Evolutionary conservation across 2,113 vertebrate species (phyloP), one percentile per base, ranked within the genome.

Genomic region (Crotalus viridis): DNA sequence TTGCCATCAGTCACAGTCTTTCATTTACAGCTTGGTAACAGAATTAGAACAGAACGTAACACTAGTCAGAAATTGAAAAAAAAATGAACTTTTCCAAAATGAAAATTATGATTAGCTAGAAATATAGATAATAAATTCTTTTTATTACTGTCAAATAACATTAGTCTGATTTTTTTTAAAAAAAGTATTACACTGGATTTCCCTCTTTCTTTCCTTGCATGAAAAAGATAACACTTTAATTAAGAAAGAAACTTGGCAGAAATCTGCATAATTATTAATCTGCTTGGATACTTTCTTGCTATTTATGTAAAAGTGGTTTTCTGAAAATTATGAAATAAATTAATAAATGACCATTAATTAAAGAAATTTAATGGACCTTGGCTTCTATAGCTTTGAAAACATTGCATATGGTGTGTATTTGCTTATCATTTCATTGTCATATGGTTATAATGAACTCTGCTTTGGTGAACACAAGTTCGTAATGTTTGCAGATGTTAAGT

Each of bases 281-380:
- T 95, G 56, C 5, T 90, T 93, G 90, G 64, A 54, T 33, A 74
- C 91, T 95, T 97, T 89, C 95, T 94, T 91, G 69, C 89, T 96
- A 92, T 96, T 96, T 95, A 64, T 95, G 89, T 96, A 95, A 95
- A 96, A 96, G 94, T 96, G 95, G 86, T 46, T 92, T 94, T 95
- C 93, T 91, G 91, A 95, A 90, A 94, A 93, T 94, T 96, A 94
- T 90, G 92, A 96, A 96, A 96, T 95, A 95, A 46, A 89, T 97
- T 97, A 96, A 97, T 94, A 96, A 96, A 96, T 96, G 94, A 86
- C 95, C 92, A 85, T 5, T 96, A 95, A 94, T 96, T 94, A 97
- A 92, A 94, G 89, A 94, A 95, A 89, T 96, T 97, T 97, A 96
- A 96, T 95, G 96, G 95, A 97, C 95, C 95, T 93, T 61, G 91